A percentile compares a stretch with the other conserved stretches of the same genome.
Conservation (phyloP, 2,113 vertebrate species). For the Fregetta grallaria region DNA sequence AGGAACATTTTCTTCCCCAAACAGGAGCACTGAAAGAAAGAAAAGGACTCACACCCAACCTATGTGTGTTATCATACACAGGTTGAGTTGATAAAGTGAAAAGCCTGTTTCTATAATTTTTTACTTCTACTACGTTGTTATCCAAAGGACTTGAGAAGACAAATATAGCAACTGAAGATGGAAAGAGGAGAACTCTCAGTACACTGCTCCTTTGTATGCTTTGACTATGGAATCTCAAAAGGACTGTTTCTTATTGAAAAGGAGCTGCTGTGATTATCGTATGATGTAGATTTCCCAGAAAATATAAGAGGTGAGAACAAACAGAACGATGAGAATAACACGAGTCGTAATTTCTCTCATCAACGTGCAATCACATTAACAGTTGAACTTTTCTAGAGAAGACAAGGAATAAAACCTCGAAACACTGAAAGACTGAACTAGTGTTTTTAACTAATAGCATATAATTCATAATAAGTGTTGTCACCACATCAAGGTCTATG, state of each 20-base stretch:
- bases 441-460: not conserved
- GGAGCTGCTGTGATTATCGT: not conserved
- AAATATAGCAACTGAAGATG: slow-evolving; percentile 25
- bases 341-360: not conserved
- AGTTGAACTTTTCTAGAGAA: not conserved
- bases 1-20: slow-evolving; percentile 59
- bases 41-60: slow-evolving; percentile 5
- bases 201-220: not conserved
- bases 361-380: not conserved
- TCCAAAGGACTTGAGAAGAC: not conserved
- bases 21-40: slow-evolving; percentile 15
- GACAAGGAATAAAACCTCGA: not conserved
- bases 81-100: not conserved
- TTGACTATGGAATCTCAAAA: not conserved
- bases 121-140: not conserved
- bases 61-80: not conserved
- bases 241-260: not conserved
- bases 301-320: slow-evolving; percentile 1
- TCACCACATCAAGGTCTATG: not conserved
- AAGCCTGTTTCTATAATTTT: not conserved
- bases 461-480: not conserved
- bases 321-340: not conserved
- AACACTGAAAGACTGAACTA: not conserved
- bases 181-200: not conserved
- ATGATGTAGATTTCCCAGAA: slow-evolving; percentile 23